Evolutionary conservation across 2,888 invertebrate species (phyloP), one percentile per base, ranked within the genome.

Genomic region (Silvanus unidentatus): DNA sequence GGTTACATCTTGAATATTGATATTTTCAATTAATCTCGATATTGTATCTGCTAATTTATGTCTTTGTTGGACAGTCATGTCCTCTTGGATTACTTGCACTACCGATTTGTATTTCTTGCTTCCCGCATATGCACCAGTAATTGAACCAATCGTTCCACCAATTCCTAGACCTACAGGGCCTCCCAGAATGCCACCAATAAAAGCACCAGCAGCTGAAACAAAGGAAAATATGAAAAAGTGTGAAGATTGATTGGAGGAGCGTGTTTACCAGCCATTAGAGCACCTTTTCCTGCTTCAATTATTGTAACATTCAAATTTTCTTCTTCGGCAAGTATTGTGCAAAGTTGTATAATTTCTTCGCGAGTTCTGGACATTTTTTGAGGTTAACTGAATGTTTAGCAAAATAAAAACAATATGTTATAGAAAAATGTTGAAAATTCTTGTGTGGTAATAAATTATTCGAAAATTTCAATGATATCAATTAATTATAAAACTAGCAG

Each of bases 91-190:
- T 13, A 69, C 54, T 36, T 59, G 51, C n/a, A 57, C 59, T 2
- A 69, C 65, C 3, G 71, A 64, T 57, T 61, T 66, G 45, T 60
- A 71, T 50, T 64, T 65, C 12, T 63, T 63, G 32, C 45, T 50
- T 9, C 63, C 54, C 16, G 44, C 44, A 10, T 50, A 40, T 4
- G 66, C 65, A 14, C 65, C 63, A 32, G 53, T 43, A 41, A 66
- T 43, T 8, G 68, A 66, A 15, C 65, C 63, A 29, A 65, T 14
- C 9, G 58, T 62, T n/a, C 70, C 69, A 72, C 72, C 72, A 45
- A 68, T 45, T 39, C 62, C 68, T 48, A 71, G 46, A 34, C 72
- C 72, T 22, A 66, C n/a, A 11, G 71, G 71, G 1, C 72, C 72
- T 15, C 60, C 69, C 2, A 71, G 13, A 13, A 72, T 12, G 22